These are phyloP conservation scores for Caenorhabditis brenneri DNA, from an alignment of 1,140 invertebrate species.

Conservation along the genomic window DNA sequence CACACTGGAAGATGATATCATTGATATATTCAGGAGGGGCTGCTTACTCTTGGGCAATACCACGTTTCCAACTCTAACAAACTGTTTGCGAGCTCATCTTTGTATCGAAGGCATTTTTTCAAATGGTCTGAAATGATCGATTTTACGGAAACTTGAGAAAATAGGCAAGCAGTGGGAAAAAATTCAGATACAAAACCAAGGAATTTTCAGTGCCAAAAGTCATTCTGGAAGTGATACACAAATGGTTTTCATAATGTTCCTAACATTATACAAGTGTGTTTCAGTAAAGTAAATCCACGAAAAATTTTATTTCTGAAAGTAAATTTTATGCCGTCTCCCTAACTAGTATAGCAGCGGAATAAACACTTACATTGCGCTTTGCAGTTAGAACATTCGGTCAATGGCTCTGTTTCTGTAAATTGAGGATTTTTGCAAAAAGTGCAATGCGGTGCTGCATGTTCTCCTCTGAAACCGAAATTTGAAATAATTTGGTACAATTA, in stretches of 20 bases:
- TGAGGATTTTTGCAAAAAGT: neutral
- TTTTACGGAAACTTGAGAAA: neutral
- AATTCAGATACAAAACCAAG: too few relatives aligned
- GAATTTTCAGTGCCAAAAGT: too few relatives aligned
- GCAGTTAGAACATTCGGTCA: neutral
- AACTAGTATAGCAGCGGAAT: too few relatives aligned
- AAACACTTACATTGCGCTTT: neutral
- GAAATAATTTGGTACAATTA: neutral
- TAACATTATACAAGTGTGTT: too few relatives aligned
- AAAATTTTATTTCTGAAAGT: too few relatives aligned
- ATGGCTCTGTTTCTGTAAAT: neutral
- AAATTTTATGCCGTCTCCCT: too few relatives aligned
- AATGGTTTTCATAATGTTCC: too few relatives aligned
- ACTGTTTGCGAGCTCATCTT: neutral
- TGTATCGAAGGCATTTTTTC: neutral
- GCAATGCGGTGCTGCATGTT: neutral
- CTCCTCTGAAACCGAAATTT: neutral
- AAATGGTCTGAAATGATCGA: constrained; percentile 14
- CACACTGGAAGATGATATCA: constrained; percentile 26
- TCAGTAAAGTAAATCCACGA: too few relatives aligned
- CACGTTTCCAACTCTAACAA: neutral
- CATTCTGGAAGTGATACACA: too few relatives aligned
- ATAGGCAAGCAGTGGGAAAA: too few relatives aligned
- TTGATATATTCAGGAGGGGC: neutral
- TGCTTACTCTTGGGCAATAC: constrained; percentile 6